Evolutionary conservation across 2,888 invertebrate genomes (phyloP).

Genomic region (Scotopteryx bipunctaria): DNA sequence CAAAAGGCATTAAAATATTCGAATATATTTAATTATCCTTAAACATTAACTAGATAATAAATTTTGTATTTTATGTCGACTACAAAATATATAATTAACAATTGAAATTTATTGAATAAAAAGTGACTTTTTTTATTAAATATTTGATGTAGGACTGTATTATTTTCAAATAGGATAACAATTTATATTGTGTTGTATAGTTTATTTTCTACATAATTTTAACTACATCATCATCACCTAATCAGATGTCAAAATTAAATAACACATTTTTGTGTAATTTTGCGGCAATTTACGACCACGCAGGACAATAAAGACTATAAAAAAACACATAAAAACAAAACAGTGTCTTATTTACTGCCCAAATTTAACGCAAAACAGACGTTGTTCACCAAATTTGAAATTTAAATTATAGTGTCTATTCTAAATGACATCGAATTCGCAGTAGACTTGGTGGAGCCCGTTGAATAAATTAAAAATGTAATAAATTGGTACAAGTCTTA

Average conservation of each 20-base stretch:
- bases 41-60: no score
- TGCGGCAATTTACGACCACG: conserved; percentile 22
- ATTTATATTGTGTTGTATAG: no score
- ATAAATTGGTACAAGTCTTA: conserved; percentile 5
- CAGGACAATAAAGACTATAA: conserved; percentile 30
- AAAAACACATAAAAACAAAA: conserved; percentile 25
- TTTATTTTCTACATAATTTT: not conserved
- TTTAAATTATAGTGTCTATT: conserved; percentile 35
- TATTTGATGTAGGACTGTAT: no score
- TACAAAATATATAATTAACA: no score
- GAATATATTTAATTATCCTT: not conserved
- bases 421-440: conserved; percentile 35
- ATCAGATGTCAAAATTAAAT: conserved; percentile 11
- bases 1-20: not conserved
- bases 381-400: conserved; percentile 34
- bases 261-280: conserved; percentile 3
- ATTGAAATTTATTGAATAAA: no score
- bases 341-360: conserved; percentile 33
- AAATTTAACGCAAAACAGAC: conserved; percentile 35
- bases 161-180: no score
- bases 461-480: conserved; percentile 25
- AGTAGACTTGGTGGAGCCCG: conserved; percentile 33
- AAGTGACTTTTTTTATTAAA: no score
- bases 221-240: not conserved
- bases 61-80: no score